Conservation (phyloP, 2,113 vertebrate genomes). For the Nettapus auritus region DNA sequence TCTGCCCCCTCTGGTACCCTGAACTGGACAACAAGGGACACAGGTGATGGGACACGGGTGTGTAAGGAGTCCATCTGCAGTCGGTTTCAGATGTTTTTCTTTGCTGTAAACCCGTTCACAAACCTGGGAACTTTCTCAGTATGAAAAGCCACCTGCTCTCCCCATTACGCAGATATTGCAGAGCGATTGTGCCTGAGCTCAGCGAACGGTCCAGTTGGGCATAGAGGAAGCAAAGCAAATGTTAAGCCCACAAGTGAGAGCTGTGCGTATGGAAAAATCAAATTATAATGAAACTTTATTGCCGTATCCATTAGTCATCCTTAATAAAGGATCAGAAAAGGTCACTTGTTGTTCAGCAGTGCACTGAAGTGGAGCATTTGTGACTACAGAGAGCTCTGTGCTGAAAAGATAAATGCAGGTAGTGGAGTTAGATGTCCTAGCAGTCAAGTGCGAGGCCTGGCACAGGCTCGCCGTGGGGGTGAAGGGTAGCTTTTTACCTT, state of each 20-base stretch:
- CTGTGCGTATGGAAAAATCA: slow-evolving; percentile 1
- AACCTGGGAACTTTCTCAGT: not conserved
- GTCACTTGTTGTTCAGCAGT: slow-evolving; percentile 57
- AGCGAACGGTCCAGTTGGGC: not conserved
- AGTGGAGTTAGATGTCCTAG: slow-evolving; percentile 13
- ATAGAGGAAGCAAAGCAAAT: slow-evolving; percentile 4
- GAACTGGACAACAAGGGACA: not conserved
- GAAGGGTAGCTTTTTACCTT: slow-evolving; percentile 57
- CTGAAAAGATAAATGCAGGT: slow-evolving; percentile 46
- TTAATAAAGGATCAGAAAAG: slow-evolving; percentile 61
- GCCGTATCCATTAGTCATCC: slow-evolving; percentile 62
- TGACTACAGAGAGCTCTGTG: slow-evolving; percentile 16
- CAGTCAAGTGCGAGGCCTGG: slow-evolving; percentile 30
- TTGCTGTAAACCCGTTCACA: not conserved
- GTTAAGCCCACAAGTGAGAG: not conserved
- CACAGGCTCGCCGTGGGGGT: not conserved
- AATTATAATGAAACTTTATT: slow-evolving; percentile 63
- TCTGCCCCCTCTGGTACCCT: not conserved
- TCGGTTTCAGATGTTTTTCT: not conserved
- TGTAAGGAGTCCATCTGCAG: not conserved
- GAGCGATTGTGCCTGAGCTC: not conserved
- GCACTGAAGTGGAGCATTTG: slow-evolving; percentile 49
- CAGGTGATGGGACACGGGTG: fast-evolving
- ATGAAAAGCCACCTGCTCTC: slow-evolving; percentile 3
- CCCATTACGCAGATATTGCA: not conserved